Evolutionary conservation across 1,140 invertebrate genomes (phyloP).

Genomic region (Euschistus heros): DNA sequence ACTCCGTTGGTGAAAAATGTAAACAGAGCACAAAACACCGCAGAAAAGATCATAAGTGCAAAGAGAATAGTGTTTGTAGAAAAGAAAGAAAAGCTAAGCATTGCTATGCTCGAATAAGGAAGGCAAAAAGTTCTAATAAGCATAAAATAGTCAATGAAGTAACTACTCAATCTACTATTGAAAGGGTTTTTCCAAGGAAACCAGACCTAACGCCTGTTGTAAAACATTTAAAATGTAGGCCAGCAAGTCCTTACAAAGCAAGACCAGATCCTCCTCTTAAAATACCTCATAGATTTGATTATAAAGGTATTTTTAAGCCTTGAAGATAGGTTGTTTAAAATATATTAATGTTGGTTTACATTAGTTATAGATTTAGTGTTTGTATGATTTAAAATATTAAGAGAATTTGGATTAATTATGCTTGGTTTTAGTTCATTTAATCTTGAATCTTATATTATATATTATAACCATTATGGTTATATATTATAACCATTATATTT

Average conservation of each 20-base stretch:
- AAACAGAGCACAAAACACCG: background rate
- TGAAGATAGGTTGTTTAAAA: background rate
- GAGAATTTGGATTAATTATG: no score
- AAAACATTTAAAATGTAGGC: background rate
- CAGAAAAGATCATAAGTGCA: constrained; percentile 20
- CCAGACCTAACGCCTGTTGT: background rate
- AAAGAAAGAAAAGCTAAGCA: constrained; percentile 20
- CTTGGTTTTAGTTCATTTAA: no score
- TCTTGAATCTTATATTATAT: no score
- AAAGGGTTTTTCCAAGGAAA: background rate
- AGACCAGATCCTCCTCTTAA: background rate
- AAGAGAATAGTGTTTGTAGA: constrained; percentile 19
- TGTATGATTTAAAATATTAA: no score
- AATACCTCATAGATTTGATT: background rate
- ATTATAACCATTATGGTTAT: no score
- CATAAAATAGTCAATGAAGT: background rate
- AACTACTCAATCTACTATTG: background rate
- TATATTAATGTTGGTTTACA: no score
- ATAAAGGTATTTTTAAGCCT: constrained; percentile 10
- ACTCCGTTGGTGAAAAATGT: background rate
- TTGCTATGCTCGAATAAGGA: constrained; percentile 20
- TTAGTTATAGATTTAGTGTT: no score
- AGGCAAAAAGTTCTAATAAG: constrained; percentile 2
- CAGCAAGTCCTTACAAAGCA: background rate
- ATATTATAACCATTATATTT: no score